Conservation (phyloP, 2,797 vertebrate genomes). For the Notolepis coatsorum region DNA sequence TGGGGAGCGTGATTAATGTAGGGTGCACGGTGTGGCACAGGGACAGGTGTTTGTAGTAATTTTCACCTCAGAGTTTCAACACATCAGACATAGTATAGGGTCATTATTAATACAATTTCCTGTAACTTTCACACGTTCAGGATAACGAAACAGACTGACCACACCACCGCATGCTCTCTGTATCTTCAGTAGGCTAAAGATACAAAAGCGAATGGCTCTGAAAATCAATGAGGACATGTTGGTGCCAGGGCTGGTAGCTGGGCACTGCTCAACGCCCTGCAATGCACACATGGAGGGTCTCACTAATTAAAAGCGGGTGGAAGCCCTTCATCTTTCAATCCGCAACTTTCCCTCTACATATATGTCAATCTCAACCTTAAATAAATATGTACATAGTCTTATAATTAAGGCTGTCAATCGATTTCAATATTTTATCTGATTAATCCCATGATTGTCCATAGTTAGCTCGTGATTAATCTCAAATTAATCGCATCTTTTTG, state of each 20-base stretch:
- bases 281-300: too few species aligned
- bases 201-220: constrained; percentile 6
- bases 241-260: neutral
- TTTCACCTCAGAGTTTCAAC: constrained; percentile 54
- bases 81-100: constrained; percentile 40
- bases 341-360: too few species aligned
- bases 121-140: constrained; percentile 36
- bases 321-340: neutral
- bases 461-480: too few species aligned
- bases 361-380: too few species aligned
- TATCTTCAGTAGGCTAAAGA: neutral
- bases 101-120: constrained; percentile 49
- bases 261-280: neutral
- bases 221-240: constrained; percentile 21
- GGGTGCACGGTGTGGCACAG: constrained; percentile 19
- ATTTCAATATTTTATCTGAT: too few species aligned
- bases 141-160: constrained; percentile 49
- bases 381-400: too few species aligned
- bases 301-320: too few species aligned
- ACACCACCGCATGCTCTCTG: constrained; percentile 14
- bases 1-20: constrained; percentile 25
- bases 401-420: too few species aligned
- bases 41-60: constrained; percentile 39
- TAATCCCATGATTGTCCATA: too few species aligned
- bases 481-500: too few species aligned